Evolutionary conservation across 2,797 vertebrate genomes (phyloP).

Genomic region (Helarctos malayanus): DNA sequence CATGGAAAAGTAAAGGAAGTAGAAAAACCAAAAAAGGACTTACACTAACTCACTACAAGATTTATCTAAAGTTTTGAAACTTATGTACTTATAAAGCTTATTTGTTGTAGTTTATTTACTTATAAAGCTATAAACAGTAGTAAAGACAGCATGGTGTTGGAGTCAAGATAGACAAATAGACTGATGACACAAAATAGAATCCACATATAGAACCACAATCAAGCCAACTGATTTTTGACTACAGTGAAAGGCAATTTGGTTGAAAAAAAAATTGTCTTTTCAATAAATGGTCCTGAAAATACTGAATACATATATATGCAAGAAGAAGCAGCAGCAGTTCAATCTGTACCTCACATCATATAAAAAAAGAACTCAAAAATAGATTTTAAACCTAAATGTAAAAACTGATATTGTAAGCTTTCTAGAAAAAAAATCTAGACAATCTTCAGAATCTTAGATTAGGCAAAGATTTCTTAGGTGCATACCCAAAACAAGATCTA

Average conservation of each 20-base stretch:
- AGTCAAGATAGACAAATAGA: background rate
- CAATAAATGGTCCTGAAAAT: background rate
- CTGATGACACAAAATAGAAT: background rate
- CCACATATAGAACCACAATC: background rate
- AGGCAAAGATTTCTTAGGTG: background rate
- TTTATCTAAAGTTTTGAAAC: background rate
- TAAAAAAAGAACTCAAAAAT: background rate
- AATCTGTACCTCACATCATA: background rate
- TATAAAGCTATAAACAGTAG: background rate
- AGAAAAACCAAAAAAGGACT: background rate
- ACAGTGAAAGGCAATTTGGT: background rate
- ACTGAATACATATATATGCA: background rate
- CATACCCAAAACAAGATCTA: background rate
- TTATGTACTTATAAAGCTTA: background rate
- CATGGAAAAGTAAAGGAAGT: background rate
- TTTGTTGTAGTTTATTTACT: background rate
- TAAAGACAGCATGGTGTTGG: background rate
- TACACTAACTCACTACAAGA: background rate
- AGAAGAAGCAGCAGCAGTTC: background rate
- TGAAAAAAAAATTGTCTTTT: background rate
- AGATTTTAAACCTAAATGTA: background rate
- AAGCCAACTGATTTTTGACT: background rate
- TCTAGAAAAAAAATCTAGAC: background rate
- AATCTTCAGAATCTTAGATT: background rate
- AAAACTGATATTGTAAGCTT: background rate